These are phyloP conservation scores for Octodonta nipae DNA, from an alignment of 2,888 invertebrate genomes.

Conservation along the genomic window DNA sequence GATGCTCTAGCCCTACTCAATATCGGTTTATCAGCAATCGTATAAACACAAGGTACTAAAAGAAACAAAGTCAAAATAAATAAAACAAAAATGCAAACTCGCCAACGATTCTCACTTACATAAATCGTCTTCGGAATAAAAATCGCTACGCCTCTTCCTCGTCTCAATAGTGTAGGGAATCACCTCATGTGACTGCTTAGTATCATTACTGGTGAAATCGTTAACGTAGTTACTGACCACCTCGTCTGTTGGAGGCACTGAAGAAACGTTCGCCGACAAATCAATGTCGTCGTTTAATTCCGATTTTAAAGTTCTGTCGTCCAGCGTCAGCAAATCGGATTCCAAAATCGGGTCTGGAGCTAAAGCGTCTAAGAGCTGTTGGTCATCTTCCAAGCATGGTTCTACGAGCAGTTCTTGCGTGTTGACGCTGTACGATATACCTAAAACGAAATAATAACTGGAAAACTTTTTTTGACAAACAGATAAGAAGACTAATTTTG, in stretches of 20 bases:
- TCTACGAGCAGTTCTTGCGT: conserved; percentile 29
- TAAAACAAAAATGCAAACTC: background rate
- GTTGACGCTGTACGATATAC: conserved; percentile 26
- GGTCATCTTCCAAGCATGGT: conserved; percentile 29
- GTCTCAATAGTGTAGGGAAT: conserved; percentile 15
- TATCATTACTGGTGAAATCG: conserved; percentile 17
- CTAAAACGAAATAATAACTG: no score
- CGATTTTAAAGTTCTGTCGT: conserved; percentile 29
- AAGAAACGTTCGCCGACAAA: conserved; percentile 16
- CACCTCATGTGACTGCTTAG: conserved; percentile 6
- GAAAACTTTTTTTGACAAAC: no score
- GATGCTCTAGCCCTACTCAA: conserved; percentile 66
- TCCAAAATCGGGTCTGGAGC: conserved; percentile 26
- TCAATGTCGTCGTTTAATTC: conserved; percentile 26
- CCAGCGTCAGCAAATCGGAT: conserved; percentile 28
- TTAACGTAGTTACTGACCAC: conserved; percentile 16
- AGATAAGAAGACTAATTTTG: no score
- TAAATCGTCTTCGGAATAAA: conserved; percentile 26
- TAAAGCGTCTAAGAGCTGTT: conserved; percentile 27
- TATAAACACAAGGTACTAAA: conserved; percentile 30
- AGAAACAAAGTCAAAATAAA: conserved; percentile 3
- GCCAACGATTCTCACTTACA: conserved; percentile 10
- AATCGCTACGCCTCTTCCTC: conserved; percentile 13
- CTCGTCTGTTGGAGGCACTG: conserved; percentile 16
- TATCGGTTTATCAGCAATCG: conserved; percentile 49